phyloP scores from a whole-genome alignment of 2,888 invertebrate species.

The Latrodectus hesperus region DNA sequence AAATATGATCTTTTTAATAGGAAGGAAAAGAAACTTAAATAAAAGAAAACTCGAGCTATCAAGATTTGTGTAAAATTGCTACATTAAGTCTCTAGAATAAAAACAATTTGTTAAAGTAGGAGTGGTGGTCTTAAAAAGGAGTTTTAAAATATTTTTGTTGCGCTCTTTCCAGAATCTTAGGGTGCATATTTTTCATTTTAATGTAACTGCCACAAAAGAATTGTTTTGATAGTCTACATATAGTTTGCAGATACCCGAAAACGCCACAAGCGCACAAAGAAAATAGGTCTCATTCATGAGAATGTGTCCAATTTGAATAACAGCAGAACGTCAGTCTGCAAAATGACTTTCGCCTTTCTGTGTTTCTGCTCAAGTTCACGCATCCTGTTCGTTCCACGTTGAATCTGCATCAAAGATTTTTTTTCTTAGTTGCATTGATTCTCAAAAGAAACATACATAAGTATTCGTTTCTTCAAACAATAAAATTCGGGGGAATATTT shows the following conservation, averaged over 20 bases:
- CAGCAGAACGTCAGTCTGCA: not conserved
- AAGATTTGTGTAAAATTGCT: slow-evolving; percentile 22
- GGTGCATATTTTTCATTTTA: slow-evolving; percentile 30
- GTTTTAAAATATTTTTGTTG: not conserved
- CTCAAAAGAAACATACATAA: not conserved
- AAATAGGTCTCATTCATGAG: not conserved
- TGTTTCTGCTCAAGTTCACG: slow-evolving; percentile 3
- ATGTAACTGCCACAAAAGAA: slow-evolving; percentile 23
- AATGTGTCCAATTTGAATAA: slow-evolving; percentile 3
- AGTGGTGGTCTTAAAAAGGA: slow-evolving; percentile 13
- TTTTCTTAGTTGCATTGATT: not conserved
- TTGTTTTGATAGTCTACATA: slow-evolving; percentile 20
- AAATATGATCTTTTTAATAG: slow-evolving; percentile 23
- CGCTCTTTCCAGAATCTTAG: slow-evolving; percentile 8
- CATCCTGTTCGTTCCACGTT: not conserved
- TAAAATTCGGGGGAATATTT: no score
- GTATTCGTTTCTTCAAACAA: no score
- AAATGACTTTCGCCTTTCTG: not conserved
- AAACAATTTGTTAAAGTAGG: slow-evolving; percentile 30
- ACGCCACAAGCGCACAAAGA: not conserved
- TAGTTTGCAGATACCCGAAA: slow-evolving; percentile 5
- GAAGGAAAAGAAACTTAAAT: slow-evolving; percentile 10
- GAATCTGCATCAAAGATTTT: not conserved
- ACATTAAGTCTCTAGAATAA: slow-evolving; percentile 10
- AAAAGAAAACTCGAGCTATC: not conserved